Conservation (phyloP, 2,797 vertebrate species). For the Spheniscus humboldti region DNA sequence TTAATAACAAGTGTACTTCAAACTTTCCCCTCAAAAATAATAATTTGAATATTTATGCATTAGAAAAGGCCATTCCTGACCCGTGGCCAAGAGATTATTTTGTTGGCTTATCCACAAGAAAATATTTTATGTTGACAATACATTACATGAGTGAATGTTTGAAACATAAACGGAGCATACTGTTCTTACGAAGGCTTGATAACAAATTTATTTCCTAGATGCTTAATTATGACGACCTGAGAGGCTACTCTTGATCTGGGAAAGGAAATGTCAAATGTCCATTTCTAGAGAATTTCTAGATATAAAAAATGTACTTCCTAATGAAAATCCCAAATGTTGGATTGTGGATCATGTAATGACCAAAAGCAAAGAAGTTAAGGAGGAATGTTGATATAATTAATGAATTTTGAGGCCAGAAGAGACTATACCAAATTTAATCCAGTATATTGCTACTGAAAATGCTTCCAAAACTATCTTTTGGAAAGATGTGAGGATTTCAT, state of each 20-base stretch:
- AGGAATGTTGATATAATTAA: not conserved
- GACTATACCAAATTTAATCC: not conserved
- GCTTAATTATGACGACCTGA: not conserved
- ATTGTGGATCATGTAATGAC: not conserved
- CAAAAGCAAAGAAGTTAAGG: not conserved
- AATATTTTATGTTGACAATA: not conserved
- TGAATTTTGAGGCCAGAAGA: not conserved
- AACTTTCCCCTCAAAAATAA: not conserved
- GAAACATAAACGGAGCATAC: not conserved
- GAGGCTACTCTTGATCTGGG: not conserved
- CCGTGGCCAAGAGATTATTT: not conserved
- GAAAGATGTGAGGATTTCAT: not conserved
- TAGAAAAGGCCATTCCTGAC: slow-evolving; percentile 27
- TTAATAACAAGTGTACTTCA: slow-evolving; percentile 2
- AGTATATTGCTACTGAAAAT: not conserved
- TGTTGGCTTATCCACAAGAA: not conserved
- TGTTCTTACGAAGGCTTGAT: not conserved
- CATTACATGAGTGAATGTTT: not conserved
- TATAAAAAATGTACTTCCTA: not conserved
- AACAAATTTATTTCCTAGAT: not conserved
- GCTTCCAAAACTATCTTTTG: not conserved
- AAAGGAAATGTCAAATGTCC: not conserved
- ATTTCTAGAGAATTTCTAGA: not conserved
- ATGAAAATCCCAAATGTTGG: not conserved
- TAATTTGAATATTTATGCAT: slow-evolving; percentile 2